phyloP scores from a whole-genome alignment of 2,113 vertebrate genomes.

The Maccullochella peelii region DNA sequence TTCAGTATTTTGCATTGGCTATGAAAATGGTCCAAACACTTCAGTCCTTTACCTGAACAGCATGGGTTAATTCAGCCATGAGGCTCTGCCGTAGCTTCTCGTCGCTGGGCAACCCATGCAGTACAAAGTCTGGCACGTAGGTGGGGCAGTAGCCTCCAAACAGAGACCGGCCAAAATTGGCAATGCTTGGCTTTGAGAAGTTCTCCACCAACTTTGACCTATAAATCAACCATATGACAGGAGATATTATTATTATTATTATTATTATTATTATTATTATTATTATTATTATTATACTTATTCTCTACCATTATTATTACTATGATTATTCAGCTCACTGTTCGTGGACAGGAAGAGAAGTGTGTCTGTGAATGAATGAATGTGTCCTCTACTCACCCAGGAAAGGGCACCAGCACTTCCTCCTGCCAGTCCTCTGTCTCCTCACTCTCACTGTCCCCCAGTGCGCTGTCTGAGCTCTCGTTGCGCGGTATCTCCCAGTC shows the following conservation, averaged over 20 bases:
- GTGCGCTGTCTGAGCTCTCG: slow-evolving; percentile 97
- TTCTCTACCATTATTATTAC: not conserved
- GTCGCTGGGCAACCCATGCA: slow-evolving; percentile 95
- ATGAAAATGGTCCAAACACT: not conserved
- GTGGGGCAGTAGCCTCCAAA: slow-evolving; percentile 96
- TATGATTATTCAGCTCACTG: not conserved
- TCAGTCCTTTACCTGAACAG: slow-evolving; percentile 92
- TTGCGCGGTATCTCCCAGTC: slow-evolving; percentile 99
- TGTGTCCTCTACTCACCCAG: slow-evolving; percentile 86
- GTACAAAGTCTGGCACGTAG: slow-evolving; percentile 98
- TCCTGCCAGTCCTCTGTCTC: slow-evolving; percentile 95
- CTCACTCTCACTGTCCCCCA: slow-evolving; percentile 98
- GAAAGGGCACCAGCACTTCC: slow-evolving; percentile 94
- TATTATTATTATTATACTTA: not conserved
- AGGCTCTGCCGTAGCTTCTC: slow-evolving; percentile 94
- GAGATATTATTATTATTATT: not conserved
- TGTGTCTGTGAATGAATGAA: not conserved
- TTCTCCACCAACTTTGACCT: slow-evolving; percentile 96
- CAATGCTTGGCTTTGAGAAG: slow-evolving; percentile 93
- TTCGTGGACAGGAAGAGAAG: not conserved
- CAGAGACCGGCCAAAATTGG: slow-evolving; percentile 97
- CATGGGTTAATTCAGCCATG: slow-evolving; percentile 91
- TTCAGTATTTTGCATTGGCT: not conserved
- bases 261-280: not conserved
- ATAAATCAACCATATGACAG: slow-evolving; percentile 15